Conservation (phyloP, 2,797 vertebrate genomes). For the Gephyroberyx darwinii region DNA sequence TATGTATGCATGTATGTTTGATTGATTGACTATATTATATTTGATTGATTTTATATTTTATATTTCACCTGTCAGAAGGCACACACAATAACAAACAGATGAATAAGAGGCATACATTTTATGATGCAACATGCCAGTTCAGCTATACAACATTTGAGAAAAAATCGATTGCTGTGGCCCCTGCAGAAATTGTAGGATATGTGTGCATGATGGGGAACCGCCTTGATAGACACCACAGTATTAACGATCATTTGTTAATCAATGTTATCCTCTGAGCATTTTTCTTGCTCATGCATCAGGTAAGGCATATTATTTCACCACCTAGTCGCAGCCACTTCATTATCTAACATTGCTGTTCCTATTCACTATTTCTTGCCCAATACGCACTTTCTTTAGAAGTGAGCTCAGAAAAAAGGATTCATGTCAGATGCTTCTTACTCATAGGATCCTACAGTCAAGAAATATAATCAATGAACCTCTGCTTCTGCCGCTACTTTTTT, state of each 20-base stretch:
- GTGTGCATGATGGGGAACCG: neutral
- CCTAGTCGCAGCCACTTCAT: conserved; percentile 4
- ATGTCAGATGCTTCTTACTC: conserved; percentile 10
- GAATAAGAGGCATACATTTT: too few species aligned
- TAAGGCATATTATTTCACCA: conserved; percentile 8
- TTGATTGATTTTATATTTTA: too few species aligned
- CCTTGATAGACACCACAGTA: neutral
- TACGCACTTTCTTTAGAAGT: neutral
- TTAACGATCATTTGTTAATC: neutral
- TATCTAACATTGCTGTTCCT: neutral
- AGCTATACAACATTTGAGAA: too few species aligned
- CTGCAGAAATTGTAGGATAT: neutral
- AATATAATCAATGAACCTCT: conserved; percentile 42
- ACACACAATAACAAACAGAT: too few species aligned
- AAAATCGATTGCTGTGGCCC: too few species aligned
- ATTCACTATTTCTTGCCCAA: neutral
- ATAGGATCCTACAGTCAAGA: conserved; percentile 22
- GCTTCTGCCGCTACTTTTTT: conserved; percentile 9
- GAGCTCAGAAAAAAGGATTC: conserved; percentile 16
- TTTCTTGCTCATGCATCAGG: neutral
- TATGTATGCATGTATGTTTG: too few species aligned
- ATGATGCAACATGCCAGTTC: too few species aligned
- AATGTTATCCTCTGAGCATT: neutral
- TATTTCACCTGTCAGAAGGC: too few species aligned
- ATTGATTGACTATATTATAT: too few species aligned